Conservation (phyloP, 2,797 vertebrate genomes). For the Champsocephalus gunnari region DNA sequence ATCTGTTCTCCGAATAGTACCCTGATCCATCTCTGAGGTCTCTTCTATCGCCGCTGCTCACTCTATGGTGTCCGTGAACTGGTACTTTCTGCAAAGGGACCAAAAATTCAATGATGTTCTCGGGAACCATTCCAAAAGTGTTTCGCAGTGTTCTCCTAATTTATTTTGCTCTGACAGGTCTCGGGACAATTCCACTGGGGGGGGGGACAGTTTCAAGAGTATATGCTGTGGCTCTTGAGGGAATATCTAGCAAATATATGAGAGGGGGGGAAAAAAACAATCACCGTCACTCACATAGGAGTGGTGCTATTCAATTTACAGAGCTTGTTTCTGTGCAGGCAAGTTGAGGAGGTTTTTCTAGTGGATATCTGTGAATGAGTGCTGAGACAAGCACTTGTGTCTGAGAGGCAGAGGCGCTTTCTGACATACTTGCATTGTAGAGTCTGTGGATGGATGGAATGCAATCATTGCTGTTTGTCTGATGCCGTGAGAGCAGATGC, state of each 20-base stretch:
- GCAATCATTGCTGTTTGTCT: constrained; percentile 52
- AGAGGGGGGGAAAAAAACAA: constrained; percentile 20
- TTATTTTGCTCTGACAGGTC: constrained; percentile 33
- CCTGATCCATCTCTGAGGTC: constrained; percentile 47
- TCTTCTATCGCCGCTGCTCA: constrained; percentile 50
- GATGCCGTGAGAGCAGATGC: constrained; percentile 40
- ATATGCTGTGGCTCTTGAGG: constrained; percentile 4
- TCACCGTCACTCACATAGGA: neutral
- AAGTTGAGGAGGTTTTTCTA: neutral
- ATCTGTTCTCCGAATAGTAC: constrained; percentile 46
- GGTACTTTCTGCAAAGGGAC: constrained; percentile 39
- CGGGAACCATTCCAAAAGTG: constrained; percentile 25
- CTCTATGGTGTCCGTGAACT: constrained; percentile 34
- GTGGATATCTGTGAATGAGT: constrained; percentile 19
- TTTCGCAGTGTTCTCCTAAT: constrained; percentile 14
- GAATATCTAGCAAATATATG: no score
- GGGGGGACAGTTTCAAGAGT: constrained; percentile 14
- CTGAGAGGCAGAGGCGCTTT: constrained; percentile 23
- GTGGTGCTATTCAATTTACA: constrained; percentile 26
- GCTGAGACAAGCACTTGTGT: constrained; percentile 65
- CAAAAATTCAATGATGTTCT: constrained; percentile 61
- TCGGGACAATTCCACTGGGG: constrained; percentile 15
- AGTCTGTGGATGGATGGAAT: constrained; percentile 46
- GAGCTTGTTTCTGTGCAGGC: constrained; percentile 38
- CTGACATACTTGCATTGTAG: constrained; percentile 54